Evolutionary conservation across 2,113 vertebrate genomes (phyloP).

Genomic region (Lichenostomus cassidix): DNA sequence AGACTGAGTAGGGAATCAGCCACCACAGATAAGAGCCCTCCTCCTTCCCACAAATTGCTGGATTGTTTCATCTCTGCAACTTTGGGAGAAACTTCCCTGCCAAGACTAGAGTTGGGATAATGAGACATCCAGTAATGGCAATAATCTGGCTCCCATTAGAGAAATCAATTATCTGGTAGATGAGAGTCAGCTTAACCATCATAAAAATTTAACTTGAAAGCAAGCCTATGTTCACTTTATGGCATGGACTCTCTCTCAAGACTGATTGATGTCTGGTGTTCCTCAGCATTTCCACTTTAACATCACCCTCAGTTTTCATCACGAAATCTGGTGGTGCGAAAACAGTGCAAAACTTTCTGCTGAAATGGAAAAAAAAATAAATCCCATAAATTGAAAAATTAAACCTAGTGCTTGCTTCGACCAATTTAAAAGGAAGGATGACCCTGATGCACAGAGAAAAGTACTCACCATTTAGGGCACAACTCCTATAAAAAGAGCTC

Average conservation of each 20-base stretch:
- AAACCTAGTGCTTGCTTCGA: neutral
- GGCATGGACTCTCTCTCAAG: neutral
- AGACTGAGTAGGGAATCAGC: neutral
- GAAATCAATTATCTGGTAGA: neutral
- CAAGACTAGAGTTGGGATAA: neutral
- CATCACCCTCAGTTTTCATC: neutral
- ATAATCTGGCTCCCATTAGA: neutral
- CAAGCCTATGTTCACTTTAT: neutral
- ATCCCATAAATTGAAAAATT: neutral
- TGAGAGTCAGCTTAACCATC: neutral
- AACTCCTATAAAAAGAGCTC: constrained; percentile 35
- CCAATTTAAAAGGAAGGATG: neutral
- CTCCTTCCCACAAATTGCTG: neutral
- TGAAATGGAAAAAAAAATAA: neutral
- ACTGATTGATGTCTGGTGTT: neutral
- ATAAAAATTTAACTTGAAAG: neutral
- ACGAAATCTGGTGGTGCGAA: neutral
- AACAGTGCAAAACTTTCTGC: neutral
- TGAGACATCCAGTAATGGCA: neutral
- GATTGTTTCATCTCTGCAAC: neutral
- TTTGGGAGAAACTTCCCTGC: neutral
- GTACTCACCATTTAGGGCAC: constrained; percentile 5
- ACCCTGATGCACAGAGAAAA: constrained; percentile 13
- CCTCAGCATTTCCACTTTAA: neutral
- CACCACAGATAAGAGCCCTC: neutral